Percentiles rank a stretch among this genome's conserved stretches.
Evolutionary conservation across 2,797 vertebrate species (phyloP).

Genomic region (Microchirus variegatus): DNA sequence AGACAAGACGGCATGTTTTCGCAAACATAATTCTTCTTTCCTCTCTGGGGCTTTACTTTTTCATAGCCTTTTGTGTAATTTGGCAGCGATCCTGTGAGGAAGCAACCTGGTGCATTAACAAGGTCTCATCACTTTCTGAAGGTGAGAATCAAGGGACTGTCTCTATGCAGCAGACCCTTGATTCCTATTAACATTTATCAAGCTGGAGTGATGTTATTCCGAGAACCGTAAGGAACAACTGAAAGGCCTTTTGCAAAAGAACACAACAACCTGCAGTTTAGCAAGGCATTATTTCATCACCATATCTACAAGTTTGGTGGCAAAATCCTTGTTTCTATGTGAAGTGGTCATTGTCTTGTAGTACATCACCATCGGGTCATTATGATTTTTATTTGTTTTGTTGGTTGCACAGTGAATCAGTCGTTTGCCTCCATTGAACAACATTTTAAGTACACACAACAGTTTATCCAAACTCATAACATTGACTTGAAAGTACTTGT

Average conservation of each 20-base stretch:
- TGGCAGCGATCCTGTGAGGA: constrained; percentile 25
- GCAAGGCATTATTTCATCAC: neutral
- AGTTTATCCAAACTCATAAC: too few species aligned
- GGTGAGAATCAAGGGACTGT: constrained; percentile 43
- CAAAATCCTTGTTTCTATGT: too few species aligned
- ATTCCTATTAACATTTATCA: constrained; percentile 53
- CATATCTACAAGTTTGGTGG: too few species aligned
- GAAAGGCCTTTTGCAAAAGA: constrained; percentile 16
- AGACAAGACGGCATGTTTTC: neutral
- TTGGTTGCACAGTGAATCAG: too few species aligned
- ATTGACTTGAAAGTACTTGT: too few species aligned
- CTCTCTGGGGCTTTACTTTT: neutral
- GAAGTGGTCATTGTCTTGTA: too few species aligned
- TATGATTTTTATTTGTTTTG: too few species aligned
- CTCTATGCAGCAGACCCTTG: constrained; percentile 19
- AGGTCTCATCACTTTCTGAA: constrained; percentile 56
- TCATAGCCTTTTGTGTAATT: constrained; percentile 33
- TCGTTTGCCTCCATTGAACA: too few species aligned
- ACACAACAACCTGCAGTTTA: constrained; percentile 6
- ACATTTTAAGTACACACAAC: too few species aligned
- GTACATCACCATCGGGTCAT: too few species aligned
- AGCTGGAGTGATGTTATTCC: constrained; percentile 2
- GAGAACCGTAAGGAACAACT: constrained; percentile 10
- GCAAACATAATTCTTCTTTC: neutral
- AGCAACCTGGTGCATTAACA: constrained; percentile 16